Percentiles rank a stretch among this genome's conserved stretches.
Conservation (phyloP, 2,797 vertebrate genomes). For the Aselliscus stoliczkanus region DNA sequence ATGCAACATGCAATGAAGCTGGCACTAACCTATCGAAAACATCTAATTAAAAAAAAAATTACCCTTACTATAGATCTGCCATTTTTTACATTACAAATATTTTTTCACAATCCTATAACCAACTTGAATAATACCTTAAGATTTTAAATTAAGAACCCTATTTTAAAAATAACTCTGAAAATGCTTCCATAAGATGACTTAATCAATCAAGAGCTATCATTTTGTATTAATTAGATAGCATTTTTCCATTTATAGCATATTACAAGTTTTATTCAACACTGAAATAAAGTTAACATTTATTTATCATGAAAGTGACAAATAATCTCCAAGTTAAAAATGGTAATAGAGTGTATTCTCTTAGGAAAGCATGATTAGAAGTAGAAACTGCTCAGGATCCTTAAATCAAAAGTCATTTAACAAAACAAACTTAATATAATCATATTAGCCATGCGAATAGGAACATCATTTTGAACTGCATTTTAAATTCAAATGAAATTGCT, state of each 20-base stretch:
- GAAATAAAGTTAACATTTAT: conserved; percentile 79
- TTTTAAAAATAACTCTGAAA: conserved; percentile 54
- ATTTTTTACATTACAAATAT: conserved; percentile 76
- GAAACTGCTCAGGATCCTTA: conserved; percentile 83
- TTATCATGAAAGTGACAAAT: conserved; percentile 82
- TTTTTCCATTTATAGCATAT: conserved; percentile 66
- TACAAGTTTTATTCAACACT: conserved; percentile 66
- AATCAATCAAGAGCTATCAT: conserved; percentile 68
- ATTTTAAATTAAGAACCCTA: conserved; percentile 55
- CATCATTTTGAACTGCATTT: conserved; percentile 81
- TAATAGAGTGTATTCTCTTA: conserved; percentile 80
- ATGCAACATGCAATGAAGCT: conserved; percentile 94
- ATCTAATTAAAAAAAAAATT: conserved; percentile 71
- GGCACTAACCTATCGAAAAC: conserved; percentile 81
- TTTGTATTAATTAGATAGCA: conserved; percentile 68
- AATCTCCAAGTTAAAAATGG: conserved; percentile 83
- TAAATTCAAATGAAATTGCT: conserved; percentile 84
- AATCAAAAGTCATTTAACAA: conserved; percentile 84
- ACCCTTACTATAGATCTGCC: conserved; percentile 77
- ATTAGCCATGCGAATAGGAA: conserved; percentile 83
- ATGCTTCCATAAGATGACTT: conserved; percentile 69
- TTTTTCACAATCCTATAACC: conserved; percentile 69
- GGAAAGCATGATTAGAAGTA: conserved; percentile 80
- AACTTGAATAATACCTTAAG: conserved; percentile 64
- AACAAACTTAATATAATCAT: conserved; percentile 84